Evolutionary conservation across 1,140 invertebrate genomes (phyloP).

Genomic region (Phthorimaea operculella): DNA sequence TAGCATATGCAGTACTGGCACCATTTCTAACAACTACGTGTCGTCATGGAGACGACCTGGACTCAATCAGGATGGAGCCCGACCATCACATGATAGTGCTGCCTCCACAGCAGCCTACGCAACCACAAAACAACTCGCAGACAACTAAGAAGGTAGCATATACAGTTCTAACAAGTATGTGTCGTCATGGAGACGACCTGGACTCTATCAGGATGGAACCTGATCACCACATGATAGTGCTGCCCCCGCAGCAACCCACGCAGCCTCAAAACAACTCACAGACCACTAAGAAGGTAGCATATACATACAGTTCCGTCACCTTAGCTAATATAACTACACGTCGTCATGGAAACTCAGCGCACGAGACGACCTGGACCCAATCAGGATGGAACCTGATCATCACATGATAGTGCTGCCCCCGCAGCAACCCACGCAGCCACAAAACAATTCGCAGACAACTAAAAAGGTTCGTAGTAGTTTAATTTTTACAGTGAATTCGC

Average conservation of each 20-base stretch:
- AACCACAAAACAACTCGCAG: neutral
- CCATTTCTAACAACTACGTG: too few relatives aligned
- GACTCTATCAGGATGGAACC: neutral
- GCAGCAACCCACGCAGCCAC: slow-evolving; percentile 9
- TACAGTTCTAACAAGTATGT: too few relatives aligned
- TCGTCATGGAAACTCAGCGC: slow-evolving; percentile 79
- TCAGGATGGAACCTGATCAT: neutral
- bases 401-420: slow-evolving; percentile 5
- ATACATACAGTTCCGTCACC: too few relatives aligned
- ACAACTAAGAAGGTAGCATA: too few relatives aligned
- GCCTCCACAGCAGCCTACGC: slow-evolving; percentile 12
- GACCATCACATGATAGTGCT: neutral
- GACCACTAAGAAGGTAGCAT: too few relatives aligned
- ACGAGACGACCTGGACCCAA: slow-evolving; percentile 2
- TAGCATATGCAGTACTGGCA: too few relatives aligned
- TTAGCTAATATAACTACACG: too few relatives aligned
- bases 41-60: slow-evolving; percentile 71
- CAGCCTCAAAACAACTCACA: neutral
- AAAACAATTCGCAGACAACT: neutral
- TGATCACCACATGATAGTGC: neutral
- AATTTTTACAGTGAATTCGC: too few relatives aligned
- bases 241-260: slow-evolving; percentile 12
- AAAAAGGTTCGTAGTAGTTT: too few relatives aligned
- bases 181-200: slow-evolving; percentile 74
- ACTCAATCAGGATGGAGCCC: too few relatives aligned